Evolutionary conservation across 2,113 vertebrate genomes (phyloP), one percentile per base, ranked within the genome.

Genomic region (Paratilapia polleni): DNA sequence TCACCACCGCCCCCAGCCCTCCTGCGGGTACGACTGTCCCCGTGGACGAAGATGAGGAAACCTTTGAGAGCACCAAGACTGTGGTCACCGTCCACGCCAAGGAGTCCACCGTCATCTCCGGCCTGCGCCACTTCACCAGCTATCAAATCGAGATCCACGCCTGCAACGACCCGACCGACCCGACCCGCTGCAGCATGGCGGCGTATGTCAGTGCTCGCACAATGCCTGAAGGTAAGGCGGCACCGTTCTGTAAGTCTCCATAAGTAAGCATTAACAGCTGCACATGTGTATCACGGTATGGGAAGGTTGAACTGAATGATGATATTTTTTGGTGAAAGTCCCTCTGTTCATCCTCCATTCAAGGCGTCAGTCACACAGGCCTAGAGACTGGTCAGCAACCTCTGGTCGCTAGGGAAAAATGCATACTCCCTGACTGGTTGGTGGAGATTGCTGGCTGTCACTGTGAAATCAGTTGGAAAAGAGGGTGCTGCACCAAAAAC

Each of bases 91-190:
- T 98, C 4, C 91, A 93, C 9, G 93, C 93, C n/a, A 97, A 97
- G 85, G 98, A 98, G 93, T 97, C 97, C 0, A 92, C 97, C 2
- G 96, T 99, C 79, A 98, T 99, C 94, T 98, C 98, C 0, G 96
- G 91, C 89, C 95, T 99, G 82, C 95, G 95, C 0, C 98, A 99
- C 91, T 99, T 99, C 91, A 99, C 98, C 0, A 98, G 97, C 36
- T 99, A 99, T 77, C 97, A 98, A 91, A 99, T 99, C 0, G 97
- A 99, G 94, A 95, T 99, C 80, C 97, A 98, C 22, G 98, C 98
- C 9, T 99, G 98, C 91, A 99, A 99, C 95, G 96, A 98, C 6
- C 96, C 94, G 0, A 91, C 88, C 0, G 96, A 97, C 10, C 89
- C 93, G 0, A n/a, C 89, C 0, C 95, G 95, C 83, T 99, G 98